These are phyloP conservation scores for Drosophila yooni DNA, from an alignment of 2,888 invertebrate genomes.

Conservation along the genomic window DNA sequence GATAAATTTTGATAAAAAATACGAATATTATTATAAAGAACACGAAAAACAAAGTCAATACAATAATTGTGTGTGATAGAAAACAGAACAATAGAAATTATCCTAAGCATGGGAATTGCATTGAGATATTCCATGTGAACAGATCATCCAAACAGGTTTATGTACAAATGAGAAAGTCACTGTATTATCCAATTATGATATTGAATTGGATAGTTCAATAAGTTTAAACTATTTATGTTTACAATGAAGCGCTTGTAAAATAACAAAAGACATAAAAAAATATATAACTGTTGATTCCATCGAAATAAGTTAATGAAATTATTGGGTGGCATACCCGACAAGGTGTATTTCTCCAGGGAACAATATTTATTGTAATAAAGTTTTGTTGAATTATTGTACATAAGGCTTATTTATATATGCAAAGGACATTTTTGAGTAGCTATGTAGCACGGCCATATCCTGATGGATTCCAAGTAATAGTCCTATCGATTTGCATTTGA, in stretches of 20 bases:
- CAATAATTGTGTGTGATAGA: conserved; percentile 65
- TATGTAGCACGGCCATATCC: not conserved
- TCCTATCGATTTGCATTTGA: not conserved
- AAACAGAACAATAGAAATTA: conserved; percentile 60
- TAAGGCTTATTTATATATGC: not conserved
- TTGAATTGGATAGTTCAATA: conserved; percentile 30
- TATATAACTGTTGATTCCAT: conserved; percentile 40
- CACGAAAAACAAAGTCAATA: conserved; percentile 15
- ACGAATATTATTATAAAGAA: conserved; percentile 37
- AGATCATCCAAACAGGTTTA: conserved; percentile 57
- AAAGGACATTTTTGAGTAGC: not conserved
- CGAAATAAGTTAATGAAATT: not conserved
- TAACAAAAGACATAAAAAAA: conserved; percentile 19
- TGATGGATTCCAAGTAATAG: not conserved
- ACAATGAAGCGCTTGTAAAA: conserved; percentile 65
- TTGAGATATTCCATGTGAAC: conserved; percentile 63
- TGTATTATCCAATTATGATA: conserved; percentile 25
- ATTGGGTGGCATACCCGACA: not conserved
- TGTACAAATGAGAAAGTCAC: conserved; percentile 67
- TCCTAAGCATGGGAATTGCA: conserved; percentile 36
- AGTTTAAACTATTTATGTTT: conserved; percentile 65
- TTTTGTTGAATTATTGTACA: not conserved
- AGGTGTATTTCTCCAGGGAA: not conserved
- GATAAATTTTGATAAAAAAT: conserved; percentile 24
- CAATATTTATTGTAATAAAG: not conserved